These are phyloP conservation scores for Leptopilina clavipes DNA, from an alignment of 1,140 invertebrate genomes.

Conservation along the genomic window DNA sequence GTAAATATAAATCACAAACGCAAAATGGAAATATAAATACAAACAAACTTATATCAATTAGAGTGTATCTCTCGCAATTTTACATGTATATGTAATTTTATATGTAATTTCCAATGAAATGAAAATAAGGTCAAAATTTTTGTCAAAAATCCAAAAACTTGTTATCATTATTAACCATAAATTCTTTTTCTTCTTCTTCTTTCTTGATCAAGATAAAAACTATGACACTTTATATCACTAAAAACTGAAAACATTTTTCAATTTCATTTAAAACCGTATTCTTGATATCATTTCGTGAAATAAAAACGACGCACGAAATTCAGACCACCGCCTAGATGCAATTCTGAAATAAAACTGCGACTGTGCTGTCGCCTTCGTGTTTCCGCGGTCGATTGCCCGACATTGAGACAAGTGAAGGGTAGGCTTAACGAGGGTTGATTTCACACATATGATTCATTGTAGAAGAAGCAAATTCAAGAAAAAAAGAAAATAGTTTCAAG, in stretches of 20 bases:
- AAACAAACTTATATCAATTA: background rate
- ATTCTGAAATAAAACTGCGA: conserved; percentile 46
- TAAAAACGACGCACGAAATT: conserved; percentile 41
- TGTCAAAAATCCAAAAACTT: background rate
- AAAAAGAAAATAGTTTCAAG: background rate
- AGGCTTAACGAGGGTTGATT: conserved; percentile 22
- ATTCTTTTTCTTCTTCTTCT: background rate
- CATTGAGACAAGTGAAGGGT: conserved; percentile 43
- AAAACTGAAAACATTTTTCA: conserved; percentile 39
- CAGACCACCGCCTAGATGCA: conserved; percentile 47
- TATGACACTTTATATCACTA: conserved; percentile 10
- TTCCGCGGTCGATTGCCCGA: conserved; percentile 51
- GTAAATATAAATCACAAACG: too few relatives aligned
- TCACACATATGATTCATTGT: conserved; percentile 36
- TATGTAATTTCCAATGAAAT: background rate
- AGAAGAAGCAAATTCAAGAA: conserved; percentile 28
- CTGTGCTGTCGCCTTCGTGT: conserved; percentile 36
- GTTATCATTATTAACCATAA: background rate
- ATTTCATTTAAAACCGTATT: background rate
- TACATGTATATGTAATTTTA: background rate
- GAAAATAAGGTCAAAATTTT: background rate
- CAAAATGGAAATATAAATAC: background rate
- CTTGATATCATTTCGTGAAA: conserved; percentile 37
- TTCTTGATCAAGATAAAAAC: background rate
- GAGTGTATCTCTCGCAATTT: conserved; percentile 18